Evolutionary conservation across 1,140 invertebrate genomes (phyloP), one percentile per base, ranked within the genome.

Genomic region (Ceratina japonica): DNA sequence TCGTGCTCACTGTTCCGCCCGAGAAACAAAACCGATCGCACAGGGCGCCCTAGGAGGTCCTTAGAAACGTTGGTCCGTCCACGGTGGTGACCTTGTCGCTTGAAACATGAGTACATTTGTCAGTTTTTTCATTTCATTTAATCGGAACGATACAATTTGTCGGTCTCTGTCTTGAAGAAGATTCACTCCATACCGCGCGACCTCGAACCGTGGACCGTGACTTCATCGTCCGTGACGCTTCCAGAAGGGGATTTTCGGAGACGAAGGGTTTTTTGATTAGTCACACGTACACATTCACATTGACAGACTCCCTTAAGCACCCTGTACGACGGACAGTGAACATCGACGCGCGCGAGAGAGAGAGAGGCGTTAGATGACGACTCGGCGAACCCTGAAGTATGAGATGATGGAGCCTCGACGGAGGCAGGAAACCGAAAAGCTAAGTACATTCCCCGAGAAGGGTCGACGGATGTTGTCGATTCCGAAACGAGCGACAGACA

Each of bases 361-460:
- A 3, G 12, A 62, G 20, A 27, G 13, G 3, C 18, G 20, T 71
- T 20, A 74, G 20, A 44, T 0, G 37, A 44, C 2, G 37, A 44
- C 37, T 44, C 37, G 37, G 37, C 37, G 10, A 44, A 44, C 37
- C 2, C 0, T 44, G 37, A 44, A 44, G 5, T 3, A 44, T 44
- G 2, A 44, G 10, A 44, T 44, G 37, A 44, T 44, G 10, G 10
- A 44, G 37, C 37, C 37, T 44, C 37, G 37, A 44, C 2, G 24
- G 3, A 62, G 8, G 15, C 54, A 54, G 13, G n/a, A 44, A 58
- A 74, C 0, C 0, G n/a, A 37, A n/a, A n/a, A 65, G n/a, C 20
- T 75, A 75, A 75, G 74, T 75, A 75, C 74, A 68, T 59, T 27
- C 37, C 16, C 73, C 37, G 37, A 44, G 37, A 44, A 8, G 37